Conservation (phyloP, 2,888 invertebrate genomes). For the Drosophila longiperda region DNA sequence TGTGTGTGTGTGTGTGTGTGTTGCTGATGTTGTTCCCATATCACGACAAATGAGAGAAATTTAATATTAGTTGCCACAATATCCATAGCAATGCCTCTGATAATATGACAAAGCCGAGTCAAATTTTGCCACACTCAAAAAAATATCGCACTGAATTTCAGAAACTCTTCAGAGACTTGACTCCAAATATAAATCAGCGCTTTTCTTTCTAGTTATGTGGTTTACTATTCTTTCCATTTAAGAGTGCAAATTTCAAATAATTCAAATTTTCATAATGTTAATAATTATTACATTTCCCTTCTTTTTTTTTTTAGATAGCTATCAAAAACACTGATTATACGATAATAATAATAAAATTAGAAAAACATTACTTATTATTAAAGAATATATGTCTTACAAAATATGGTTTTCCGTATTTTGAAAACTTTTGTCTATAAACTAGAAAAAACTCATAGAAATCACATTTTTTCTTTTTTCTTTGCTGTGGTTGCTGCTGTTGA, state of each 20-base stretch:
- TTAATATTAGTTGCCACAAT: slow-evolving; percentile 37
- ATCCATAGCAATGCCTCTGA: slow-evolving; percentile 37
- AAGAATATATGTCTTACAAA: not conserved
- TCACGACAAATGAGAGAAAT: slow-evolving; percentile 32
- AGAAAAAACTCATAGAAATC: not conserved
- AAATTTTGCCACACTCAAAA: not conserved
- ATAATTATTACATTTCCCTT: too few species aligned
- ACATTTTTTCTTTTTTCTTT: not conserved
- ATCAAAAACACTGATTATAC: too few species aligned
- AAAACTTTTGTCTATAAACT: not conserved
- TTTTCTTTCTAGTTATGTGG: not conserved
- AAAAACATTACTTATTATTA: not conserved
- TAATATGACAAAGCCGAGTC: not conserved
- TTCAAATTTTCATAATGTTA: not conserved
- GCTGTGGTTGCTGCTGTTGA: slow-evolving; percentile 1
- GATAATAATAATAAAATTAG: not conserved
- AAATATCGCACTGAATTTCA: not conserved
- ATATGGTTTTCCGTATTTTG: not conserved
- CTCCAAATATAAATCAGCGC: not conserved
- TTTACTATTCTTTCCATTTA: not conserved
- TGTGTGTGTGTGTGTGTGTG: slow-evolving; percentile 7
- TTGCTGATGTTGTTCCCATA: slow-evolving; percentile 16
- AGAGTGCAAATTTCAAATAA: not conserved
- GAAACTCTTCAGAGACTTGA: not conserved
- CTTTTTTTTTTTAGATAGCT: too few species aligned